Percentiles rank a stretch among this genome's conserved stretches.
Conservation (phyloP, 2,797 vertebrate species). For the Knipowitschia caucasica region DNA sequence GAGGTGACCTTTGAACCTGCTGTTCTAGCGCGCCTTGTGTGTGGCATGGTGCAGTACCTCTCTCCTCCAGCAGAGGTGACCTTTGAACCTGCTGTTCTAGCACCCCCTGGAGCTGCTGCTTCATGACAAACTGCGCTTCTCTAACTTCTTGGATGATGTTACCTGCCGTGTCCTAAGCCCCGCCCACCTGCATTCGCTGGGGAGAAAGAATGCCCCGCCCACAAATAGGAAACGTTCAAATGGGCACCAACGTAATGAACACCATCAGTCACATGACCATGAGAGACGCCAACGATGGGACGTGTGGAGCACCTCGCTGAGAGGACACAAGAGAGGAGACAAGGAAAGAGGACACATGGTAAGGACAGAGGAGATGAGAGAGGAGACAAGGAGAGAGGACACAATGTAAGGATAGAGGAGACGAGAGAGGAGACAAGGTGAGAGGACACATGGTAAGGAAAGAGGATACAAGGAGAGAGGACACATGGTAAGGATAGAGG, state of each 20-base stretch:
- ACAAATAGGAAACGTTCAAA: background rate
- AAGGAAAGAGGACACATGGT: slow-evolving; percentile 5
- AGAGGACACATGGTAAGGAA: slow-evolving; percentile 26
- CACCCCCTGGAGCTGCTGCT: slow-evolving; percentile 39
- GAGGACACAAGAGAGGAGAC: slow-evolving; percentile 13
- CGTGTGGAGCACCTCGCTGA: slow-evolving; percentile 46
- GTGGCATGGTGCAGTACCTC: too few species aligned
- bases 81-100: background rate
- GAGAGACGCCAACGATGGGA: slow-evolving; percentile 56
- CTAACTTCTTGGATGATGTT: slow-evolving; percentile 86
- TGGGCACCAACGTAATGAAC: background rate
- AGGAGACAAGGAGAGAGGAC: slow-evolving; percentile 20
- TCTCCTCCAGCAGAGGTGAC: too few species aligned
- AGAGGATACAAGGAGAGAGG: slow-evolving; percentile 14
- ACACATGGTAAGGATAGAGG: slow-evolving; percentile 13
- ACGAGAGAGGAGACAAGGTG: background rate
- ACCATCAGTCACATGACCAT: background rate
- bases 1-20: too few species aligned
- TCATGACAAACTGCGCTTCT: slow-evolving; percentile 84
- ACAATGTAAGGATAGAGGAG: background rate
- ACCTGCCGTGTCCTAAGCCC: slow-evolving; percentile 80
- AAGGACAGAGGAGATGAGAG: slow-evolving; percentile 2
- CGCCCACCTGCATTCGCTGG: slow-evolving; percentile 52
- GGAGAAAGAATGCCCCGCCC: slow-evolving; percentile 10
- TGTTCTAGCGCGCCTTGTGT: too few species aligned